A percentile compares a stretch with the other conserved stretches of the same genome.
phyloP scores from a whole-genome alignment of 2,888 invertebrate genomes.

The Limnephilus rhombicus region DNA sequence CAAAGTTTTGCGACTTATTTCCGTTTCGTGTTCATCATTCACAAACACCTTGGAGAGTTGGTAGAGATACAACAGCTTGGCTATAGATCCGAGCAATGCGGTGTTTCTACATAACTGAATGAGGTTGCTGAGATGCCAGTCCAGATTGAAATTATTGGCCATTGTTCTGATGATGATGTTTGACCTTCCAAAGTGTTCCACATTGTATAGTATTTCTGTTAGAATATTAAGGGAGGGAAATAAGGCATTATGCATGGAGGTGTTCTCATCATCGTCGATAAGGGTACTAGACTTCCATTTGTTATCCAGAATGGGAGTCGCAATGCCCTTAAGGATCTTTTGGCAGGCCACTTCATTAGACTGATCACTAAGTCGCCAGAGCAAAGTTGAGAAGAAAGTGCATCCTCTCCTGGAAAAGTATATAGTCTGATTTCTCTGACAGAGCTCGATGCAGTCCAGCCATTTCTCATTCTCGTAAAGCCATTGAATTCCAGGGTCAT shows the following conservation, averaged over 20 bases:
- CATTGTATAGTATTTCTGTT: constrained; percentile 76
- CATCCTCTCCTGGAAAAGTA: constrained; percentile 84
- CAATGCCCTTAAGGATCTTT: constrained; percentile 77
- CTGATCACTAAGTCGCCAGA: constrained; percentile 78
- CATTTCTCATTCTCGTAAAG: constrained; percentile 81
- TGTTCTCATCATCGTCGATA: constrained; percentile 75
- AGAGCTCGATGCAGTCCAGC: constrained; percentile 81
- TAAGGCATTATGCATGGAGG: constrained; percentile 76
- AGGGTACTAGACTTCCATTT: constrained; percentile 76
- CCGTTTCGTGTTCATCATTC: constrained; percentile 69
- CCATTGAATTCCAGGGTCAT: constrained; percentile 82
- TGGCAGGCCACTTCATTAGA: constrained; percentile 75
- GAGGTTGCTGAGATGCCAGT: constrained; percentile 71
- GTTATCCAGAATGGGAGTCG: constrained; percentile 79
- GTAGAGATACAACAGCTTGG: constrained; percentile 75
- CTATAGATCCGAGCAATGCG: constrained; percentile 74
- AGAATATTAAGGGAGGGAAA: constrained; percentile 79
- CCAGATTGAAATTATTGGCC: constrained; percentile 71
- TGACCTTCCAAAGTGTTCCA: constrained; percentile 73
- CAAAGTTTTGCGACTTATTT: constrained; percentile 71
- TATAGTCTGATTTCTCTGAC: constrained; percentile 82
- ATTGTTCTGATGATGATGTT: constrained; percentile 70
- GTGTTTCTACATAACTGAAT: constrained; percentile 73
- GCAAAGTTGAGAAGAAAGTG: constrained; percentile 79
- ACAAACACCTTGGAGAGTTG: constrained; percentile 72